Base-by-base conservation (phyloP, 2,888 invertebrate genomes). In the Papilio demoleus region DNA sequence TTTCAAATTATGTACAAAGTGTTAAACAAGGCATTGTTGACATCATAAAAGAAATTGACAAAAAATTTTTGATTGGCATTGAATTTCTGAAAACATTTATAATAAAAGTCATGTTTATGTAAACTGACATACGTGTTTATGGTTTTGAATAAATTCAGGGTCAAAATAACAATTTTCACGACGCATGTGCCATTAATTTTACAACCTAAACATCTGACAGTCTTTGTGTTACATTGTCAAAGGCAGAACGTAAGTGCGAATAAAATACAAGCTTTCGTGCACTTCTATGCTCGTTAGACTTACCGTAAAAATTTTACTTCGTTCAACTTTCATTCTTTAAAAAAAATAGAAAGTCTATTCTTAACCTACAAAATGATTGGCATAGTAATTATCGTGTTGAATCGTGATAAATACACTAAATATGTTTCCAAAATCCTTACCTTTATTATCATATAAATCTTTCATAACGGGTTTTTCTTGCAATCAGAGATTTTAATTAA, bases 141-240 rank as follows among this genome's bases (percentile, higher is more conserved):
- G 8, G 2, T 53, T 31, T 53, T 53, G 27, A 36, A 22, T 59
- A 38, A 5, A 38, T 59, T 14, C 36, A 59, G 22, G 22, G 40
- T 60, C 60, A 60, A 60, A 60, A 24, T 38, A 64, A 64, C 34
- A 19, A 36, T 22, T 63, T 63, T 45, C 45, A 34, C 12, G 47
- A 47, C 22, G 19, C 34, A 34, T 47, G 47, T 14, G 31, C 31
- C 5, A 42, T 31, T 19, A 31, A 19, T 2, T 62, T 45, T 14
- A 63, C 63, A 50, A 50, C 50, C 22, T n/a, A 11, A 14, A 36
- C 63, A 63, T 38, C 36, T 63, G 63, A 19, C n/a, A 24, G 24
- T n/a, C 63, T 12, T 63, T 63, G 8, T 5, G 1, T 17, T 63
- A 63, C 63, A 63, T 38, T 64, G 63, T 64, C 38, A 53, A 53